Base-by-base conservation (phyloP, 1,140 invertebrate species). In the Drosophila persimilis region DNA sequence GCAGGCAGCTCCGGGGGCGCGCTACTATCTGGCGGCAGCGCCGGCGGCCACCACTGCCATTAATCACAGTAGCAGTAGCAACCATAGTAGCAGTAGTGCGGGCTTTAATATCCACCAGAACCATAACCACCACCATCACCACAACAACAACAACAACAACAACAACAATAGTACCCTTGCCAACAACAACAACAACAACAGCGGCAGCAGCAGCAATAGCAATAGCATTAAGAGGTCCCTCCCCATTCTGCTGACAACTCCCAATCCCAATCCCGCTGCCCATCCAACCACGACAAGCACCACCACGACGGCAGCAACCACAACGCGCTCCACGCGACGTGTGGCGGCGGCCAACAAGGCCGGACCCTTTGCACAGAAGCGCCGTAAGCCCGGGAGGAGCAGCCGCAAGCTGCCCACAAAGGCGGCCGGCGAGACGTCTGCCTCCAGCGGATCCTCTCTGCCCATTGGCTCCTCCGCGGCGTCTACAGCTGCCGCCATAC, bases 221-320 rank as follows among this genome's bases (percentile, higher is more conserved):
- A 66, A 66, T 65, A 61, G 56, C 55, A 64, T 77, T 45, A 81
- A 77, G 80, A 73, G 78, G 35, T 24, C 54, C n/a, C 47, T 77
- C 58, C 85, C 86, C 50, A 81, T 89, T 60, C 66, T 85, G 9
- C 31, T 80, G 46, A 60, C 84, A 52, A 53, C 52, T 43, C 71
- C 57, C 5, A 60, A 3, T 43, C 71, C 57, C 5, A 60, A 3
- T 39, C 11, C 15, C 15, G n/a, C 8, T n/a, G 26, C 41, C 0
- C 47, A 45, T 53, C 22, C 53, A 44, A 31, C 67, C 31, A 48
- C 45, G 26, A 70, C 57, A 24, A 51, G 35, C 43, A 48, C 9
- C 44, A 46, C 43, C 51, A 24, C 71, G 47, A 43, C 81, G 56
- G 50, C 13, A 26, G 54, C 57, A 66, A 47, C 41, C 35, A 7